Evolutionary conservation across 2,797 vertebrate species (phyloP).

Genomic region (Mallotus villosus): DNA sequence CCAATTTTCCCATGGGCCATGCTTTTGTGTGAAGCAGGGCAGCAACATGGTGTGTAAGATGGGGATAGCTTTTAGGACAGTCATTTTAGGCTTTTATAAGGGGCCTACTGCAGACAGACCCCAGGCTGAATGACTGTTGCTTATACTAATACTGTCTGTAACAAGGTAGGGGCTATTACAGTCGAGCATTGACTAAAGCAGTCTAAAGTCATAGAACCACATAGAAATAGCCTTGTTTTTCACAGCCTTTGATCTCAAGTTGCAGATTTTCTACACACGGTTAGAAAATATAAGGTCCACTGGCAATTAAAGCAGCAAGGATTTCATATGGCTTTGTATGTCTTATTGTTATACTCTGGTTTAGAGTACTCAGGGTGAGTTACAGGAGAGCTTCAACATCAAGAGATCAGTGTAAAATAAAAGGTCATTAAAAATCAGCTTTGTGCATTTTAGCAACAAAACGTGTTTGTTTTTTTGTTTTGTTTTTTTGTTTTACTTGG

Average conservation of each 20-base stretch:
- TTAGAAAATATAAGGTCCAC: neutral
- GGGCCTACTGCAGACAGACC: conserved; percentile 35
- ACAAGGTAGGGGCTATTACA: conserved; percentile 19
- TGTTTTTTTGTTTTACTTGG: too few species aligned
- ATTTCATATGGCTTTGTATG: neutral
- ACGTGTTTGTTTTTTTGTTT: too few species aligned
- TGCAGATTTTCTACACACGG: conserved; percentile 8
- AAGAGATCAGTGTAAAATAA: neutral
- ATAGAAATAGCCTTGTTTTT: neutral
- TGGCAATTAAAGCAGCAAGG: neutral
- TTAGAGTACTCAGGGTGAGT: neutral
- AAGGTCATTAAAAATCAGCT: neutral
- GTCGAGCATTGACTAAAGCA: conserved; percentile 10
- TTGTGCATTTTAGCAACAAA: neutral
- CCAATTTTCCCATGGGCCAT: conserved; percentile 45
- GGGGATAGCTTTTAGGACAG: conserved; percentile 58
- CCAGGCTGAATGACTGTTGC: conserved; percentile 22
- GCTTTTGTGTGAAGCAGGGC: conserved; percentile 41
- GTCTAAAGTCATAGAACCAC: neutral
- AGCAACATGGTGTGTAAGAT: conserved; percentile 33
- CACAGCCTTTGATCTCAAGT: neutral
- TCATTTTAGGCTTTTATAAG: conserved; percentile 60
- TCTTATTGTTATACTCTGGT: neutral
- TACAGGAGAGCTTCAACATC: neutral
- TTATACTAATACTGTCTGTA: conserved; percentile 30